Base-by-base conservation (phyloP, 2,888 invertebrate genomes). In the Meta bourneti region DNA sequence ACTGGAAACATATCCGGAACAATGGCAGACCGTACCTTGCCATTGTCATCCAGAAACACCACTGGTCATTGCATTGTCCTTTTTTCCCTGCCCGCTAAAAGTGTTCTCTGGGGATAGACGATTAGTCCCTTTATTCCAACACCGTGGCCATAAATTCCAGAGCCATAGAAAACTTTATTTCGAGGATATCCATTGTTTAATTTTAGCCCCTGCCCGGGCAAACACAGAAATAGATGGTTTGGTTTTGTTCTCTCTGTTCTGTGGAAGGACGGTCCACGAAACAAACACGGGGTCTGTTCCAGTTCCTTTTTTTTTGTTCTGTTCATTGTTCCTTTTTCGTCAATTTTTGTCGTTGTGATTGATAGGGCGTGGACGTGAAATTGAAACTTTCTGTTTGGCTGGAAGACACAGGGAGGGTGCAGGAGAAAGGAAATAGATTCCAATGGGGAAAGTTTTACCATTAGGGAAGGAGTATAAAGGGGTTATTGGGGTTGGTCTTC, bases 391-490 rank as follows among this genome's bases (percentile, higher is more conserved):
- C 8, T 9, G 1, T 34, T 16, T 13, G 13, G 78, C 13, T 16
- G 19, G 19, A 48, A 34, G 48, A 19, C 19, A n/a, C 48, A 49
- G 70, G 48, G 70, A 80, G 52, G 48, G 48, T 34, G 48, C 34
- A 34, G 20, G 6, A 34, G 9, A 6, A 20, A 8, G 9, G 20
- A 74, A 48, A 34, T 34, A 34, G 34, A 34, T 34, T 34, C 34
- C 34, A 34, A 34, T 34, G 71, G 52, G 13, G 72, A 82, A 82
- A 82, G 82, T 82, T 82, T 82, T 51, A 13, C 72, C 82, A 82
- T 82, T 82, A 82, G 51, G 48, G 34, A 19, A 11, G 2, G 71
- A 71, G 51, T 71, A 82, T 82, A 71, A 82, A 82, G 71, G 72
- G 72, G 82, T 72, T 72, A 82, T 82, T 82, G 82, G 51, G 11